These are phyloP conservation scores for Sinonovacula constricta DNA, from an alignment of 1,140 invertebrate species.

Conservation along the genomic window DNA sequence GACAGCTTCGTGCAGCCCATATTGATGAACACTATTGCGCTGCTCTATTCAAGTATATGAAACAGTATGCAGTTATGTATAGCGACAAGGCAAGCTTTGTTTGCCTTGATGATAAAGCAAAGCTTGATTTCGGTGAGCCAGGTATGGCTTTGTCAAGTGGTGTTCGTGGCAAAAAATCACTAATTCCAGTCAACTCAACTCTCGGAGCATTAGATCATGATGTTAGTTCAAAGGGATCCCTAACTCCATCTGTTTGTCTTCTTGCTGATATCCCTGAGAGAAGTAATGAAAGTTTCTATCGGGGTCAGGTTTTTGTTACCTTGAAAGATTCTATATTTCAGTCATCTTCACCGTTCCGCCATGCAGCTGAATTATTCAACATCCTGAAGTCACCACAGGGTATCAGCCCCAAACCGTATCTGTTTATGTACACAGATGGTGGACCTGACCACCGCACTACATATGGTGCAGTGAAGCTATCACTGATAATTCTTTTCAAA, in stretches of 20 bases:
- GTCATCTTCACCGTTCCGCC: conserved; percentile 42
- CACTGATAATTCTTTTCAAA: conserved; percentile 51
- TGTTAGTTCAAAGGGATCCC: conserved; percentile 37
- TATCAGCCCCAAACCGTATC: conserved; percentile 22
- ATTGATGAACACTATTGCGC: conserved; percentile 58
- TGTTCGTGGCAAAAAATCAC: conserved; percentile 46
- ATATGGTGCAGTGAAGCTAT: conserved; percentile 50
- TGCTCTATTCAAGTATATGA: conserved; percentile 48
- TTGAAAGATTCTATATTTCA: conserved; percentile 56
- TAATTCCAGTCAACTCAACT: conserved; percentile 30
- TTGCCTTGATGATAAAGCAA: conserved; percentile 58
- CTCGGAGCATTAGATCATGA: conserved; percentile 53
- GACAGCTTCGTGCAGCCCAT: conserved; percentile 49
- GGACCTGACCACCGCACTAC: conserved; percentile 53
- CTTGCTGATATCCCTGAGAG: conserved; percentile 47
- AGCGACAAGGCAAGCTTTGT: conserved; percentile 25
- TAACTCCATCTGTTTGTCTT: conserved; percentile 50
- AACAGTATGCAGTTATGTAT: conserved; percentile 50
- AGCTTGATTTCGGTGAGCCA: conserved; percentile 56
- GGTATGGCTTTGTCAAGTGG: conserved; percentile 42
- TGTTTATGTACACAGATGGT: conserved; percentile 47
- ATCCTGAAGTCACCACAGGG: not conserved
- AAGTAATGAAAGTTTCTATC: conserved; percentile 45
- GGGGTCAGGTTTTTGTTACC: conserved; percentile 44
- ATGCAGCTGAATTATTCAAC: conserved; percentile 34